A percentile compares a stretch with the other conserved stretches of the same genome.
Conservation (phyloP, 2,797 vertebrate species). For the Emys orbicularis region DNA sequence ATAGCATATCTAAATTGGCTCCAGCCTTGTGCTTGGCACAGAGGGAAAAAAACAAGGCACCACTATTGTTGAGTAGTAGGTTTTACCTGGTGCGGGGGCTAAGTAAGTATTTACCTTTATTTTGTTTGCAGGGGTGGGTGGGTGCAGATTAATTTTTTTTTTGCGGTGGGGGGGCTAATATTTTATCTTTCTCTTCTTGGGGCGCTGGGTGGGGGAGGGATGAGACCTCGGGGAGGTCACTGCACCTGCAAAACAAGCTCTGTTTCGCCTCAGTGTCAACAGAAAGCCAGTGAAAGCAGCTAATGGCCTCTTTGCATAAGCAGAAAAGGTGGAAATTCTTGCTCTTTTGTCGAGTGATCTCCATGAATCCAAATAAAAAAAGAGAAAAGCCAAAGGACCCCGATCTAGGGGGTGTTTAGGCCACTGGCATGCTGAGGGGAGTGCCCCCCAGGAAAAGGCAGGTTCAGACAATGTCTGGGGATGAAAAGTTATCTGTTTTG, state of each 20-base stretch:
- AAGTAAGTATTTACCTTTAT: slow-evolving; percentile 79
- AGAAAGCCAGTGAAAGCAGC: background rate
- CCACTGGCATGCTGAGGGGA: background rate
- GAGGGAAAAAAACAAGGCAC: slow-evolving; percentile 84
- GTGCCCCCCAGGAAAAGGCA: background rate
- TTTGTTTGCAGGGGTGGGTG: slow-evolving; percentile 48
- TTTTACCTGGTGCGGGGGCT: slow-evolving; percentile 78
- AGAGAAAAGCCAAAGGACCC: background rate
- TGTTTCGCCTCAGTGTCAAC: background rate
- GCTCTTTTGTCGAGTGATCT: background rate
- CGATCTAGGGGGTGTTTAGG: background rate
- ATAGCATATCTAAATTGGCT: slow-evolving; percentile 90
- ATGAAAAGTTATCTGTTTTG: slow-evolving; percentile 41
- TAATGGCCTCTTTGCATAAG: background rate
- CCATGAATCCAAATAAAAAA: background rate
- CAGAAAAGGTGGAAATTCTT: background rate
- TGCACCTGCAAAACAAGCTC: background rate
- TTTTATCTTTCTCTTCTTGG: background rate
- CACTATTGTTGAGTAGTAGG: slow-evolving; percentile 82
- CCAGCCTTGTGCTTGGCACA: slow-evolving; percentile 81
- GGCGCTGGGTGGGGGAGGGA: background rate
- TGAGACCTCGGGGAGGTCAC: background rate
- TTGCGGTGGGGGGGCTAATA: background rate
- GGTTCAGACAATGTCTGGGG: background rate
- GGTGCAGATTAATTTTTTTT: background rate